A percentile compares a stretch with the other conserved stretches of the same genome.
Evolutionary conservation across 2,113 vertebrate species (phyloP).

Genomic region (Phylloscopus trochiloides): DNA sequence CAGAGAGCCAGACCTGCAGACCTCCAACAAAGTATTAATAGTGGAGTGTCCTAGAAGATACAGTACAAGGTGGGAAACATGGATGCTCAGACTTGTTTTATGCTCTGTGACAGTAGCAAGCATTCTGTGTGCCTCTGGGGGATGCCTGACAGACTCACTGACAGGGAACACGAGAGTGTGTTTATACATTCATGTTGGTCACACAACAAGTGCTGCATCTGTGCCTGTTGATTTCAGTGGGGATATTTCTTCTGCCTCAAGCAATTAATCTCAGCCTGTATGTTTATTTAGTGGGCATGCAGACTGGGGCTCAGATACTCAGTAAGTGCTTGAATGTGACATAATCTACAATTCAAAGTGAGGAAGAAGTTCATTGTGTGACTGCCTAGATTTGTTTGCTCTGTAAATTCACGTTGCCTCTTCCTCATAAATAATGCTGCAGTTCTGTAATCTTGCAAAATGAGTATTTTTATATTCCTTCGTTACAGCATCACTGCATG

Average conservation of each 20-base stretch:
- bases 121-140: not conserved
- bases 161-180: not conserved
- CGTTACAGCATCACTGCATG: not conserved
- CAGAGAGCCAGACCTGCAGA: not conserved
- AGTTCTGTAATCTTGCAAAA: not conserved
- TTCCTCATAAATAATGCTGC: not conserved
- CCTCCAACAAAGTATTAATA: not conserved
- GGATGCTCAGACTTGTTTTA: not conserved
- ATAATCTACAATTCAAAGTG: not conserved
- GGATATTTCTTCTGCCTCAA: not conserved
- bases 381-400: not conserved
- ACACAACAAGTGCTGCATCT: not conserved
- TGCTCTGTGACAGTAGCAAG: not conserved
- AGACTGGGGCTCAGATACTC: not conserved
- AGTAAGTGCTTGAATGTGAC: not conserved
- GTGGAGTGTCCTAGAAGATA: not conserved
- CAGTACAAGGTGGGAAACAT: not conserved
- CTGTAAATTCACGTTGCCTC: not conserved
- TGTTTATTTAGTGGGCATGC: not conserved
- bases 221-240: not conserved
- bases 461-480: not conserved
- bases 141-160: not conserved
- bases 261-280: not conserved
- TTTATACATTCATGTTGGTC: not conserved
- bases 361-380: not conserved